Conservation (phyloP, 1,140 invertebrate genomes). For the Zaprionus nigranus region DNA sequence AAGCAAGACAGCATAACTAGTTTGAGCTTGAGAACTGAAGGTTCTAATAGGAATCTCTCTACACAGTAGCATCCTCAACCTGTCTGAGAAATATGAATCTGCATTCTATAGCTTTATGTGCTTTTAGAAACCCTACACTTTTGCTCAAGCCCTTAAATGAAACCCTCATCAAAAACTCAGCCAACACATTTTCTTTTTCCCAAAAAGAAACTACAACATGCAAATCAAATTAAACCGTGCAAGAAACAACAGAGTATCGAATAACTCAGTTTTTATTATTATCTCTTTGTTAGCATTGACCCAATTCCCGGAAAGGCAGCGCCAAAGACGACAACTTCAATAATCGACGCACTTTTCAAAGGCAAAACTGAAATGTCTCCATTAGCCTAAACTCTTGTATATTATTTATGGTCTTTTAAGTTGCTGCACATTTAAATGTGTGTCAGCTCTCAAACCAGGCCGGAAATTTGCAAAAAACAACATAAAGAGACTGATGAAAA, state of each 20-base stretch:
- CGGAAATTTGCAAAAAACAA: conserved; percentile 69
- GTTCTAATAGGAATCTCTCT: background rate
- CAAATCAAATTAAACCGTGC: conserved; percentile 45
- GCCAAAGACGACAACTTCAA: conserved; percentile 32
- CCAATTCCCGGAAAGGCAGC: conserved; percentile 69
- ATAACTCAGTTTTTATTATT: conserved; percentile 35
- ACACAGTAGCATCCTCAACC: background rate
- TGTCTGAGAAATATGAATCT: background rate
- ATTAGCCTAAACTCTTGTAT: conserved; percentile 48
- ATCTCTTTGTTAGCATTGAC: conserved; percentile 58
- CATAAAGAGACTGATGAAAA: background rate
- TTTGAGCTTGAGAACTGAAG: background rate
- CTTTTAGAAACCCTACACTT: conserved; percentile 2
- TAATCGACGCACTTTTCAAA: conserved; percentile 28
- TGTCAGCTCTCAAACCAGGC: conserved; percentile 51
- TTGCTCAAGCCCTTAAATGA: background rate
- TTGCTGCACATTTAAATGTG: conserved; percentile 65
- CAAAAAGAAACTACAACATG: conserved; percentile 29
- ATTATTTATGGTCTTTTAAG: conserved; percentile 61
- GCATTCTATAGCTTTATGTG: background rate
- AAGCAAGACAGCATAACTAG: background rate
- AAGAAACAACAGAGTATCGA: conserved; percentile 39
- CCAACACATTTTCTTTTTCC: conserved; percentile 24
- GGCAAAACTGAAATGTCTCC: conserved; percentile 51
- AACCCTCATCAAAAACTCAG: conserved; percentile 32